Percentiles rank a stretch among this genome's conserved stretches.
These are phyloP conservation scores for Agelastica alni DNA, from an alignment of 2,888 invertebrate species.

Conservation along the genomic window DNA sequence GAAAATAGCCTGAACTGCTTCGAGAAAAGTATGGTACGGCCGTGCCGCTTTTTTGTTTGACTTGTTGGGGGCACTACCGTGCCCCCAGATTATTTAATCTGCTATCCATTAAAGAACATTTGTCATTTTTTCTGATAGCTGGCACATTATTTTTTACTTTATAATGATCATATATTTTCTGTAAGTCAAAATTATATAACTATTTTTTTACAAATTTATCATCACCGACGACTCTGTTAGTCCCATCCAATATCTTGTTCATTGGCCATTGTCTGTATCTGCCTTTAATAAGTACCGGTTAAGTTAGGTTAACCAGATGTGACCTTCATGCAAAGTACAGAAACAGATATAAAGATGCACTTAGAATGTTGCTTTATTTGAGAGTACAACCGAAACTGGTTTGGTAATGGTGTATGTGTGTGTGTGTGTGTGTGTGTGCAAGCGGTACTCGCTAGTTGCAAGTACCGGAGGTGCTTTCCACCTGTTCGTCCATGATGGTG, in stretches of 20 bases:
- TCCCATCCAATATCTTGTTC: constrained; percentile 14
- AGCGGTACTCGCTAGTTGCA: constrained; percentile 18
- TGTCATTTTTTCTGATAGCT: too few relatives aligned
- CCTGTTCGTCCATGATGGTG: constrained; percentile 24
- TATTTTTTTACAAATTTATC: too few relatives aligned
- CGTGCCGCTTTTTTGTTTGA: too few relatives aligned
- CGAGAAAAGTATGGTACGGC: too few relatives aligned
- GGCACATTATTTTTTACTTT: too few relatives aligned
- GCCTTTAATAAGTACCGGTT: constrained; percentile 10
- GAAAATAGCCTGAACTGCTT: too few relatives aligned
- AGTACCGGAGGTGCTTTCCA: constrained; percentile 30
- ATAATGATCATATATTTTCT: too few relatives aligned
- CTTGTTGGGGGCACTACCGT: too few relatives aligned
- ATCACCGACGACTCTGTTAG: constrained; percentile 1
- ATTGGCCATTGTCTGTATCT: constrained; percentile 10
- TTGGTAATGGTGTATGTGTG: constrained; percentile 12
- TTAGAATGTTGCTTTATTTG: neutral
- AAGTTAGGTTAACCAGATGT: constrained; percentile 25
- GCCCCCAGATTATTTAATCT: too few relatives aligned
- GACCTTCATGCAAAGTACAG: constrained; percentile 19
- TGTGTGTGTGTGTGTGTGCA: too few relatives aligned
- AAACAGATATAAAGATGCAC: constrained; percentile 8
- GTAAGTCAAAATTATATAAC: too few relatives aligned
- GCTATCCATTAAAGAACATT: too few relatives aligned
- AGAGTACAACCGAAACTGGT: constrained; percentile 22